Evolutionary conservation across 2,797 vertebrate species (phyloP).

Genomic region (Sebastes cheni): DNA sequence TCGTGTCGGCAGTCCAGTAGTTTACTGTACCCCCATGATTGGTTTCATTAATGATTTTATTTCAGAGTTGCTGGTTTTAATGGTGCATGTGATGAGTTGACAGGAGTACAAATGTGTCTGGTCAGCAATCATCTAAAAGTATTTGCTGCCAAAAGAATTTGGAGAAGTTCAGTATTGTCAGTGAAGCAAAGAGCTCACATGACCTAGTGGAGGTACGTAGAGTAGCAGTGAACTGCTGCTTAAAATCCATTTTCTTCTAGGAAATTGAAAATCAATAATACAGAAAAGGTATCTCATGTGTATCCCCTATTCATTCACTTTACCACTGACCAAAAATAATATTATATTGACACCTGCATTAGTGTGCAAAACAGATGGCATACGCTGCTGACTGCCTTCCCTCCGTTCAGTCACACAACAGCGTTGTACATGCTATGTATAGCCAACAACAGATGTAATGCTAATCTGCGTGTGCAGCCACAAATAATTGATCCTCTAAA

Average conservation of each 20-base stretch:
- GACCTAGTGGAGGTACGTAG: background rate
- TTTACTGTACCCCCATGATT: background rate
- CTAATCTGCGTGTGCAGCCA: background rate
- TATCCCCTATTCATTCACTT: background rate
- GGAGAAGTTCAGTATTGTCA: background rate
- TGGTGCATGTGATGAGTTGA: constrained; percentile 28
- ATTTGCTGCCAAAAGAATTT: background rate
- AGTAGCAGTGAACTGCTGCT: background rate
- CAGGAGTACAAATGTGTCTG: background rate
- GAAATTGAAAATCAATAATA: constrained; percentile 21
- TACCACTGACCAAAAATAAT: background rate
- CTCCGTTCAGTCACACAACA: background rate
- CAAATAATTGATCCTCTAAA: background rate
- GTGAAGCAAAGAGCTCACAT: background rate
- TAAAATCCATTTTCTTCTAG: constrained; percentile 5
- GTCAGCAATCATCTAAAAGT: constrained; percentile 20
- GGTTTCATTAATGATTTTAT: constrained; percentile 21
- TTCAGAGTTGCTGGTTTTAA: constrained; percentile 12
- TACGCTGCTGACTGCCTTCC: too few species aligned
- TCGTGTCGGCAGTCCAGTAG: background rate
- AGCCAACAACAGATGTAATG: background rate
- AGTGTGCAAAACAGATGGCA: background rate
- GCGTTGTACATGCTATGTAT: background rate
- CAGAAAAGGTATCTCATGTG: constrained; percentile 5
- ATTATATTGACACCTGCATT: background rate